Conservation (phyloP, 23 tunicate species). For the Phallusia fumigata region DNA sequence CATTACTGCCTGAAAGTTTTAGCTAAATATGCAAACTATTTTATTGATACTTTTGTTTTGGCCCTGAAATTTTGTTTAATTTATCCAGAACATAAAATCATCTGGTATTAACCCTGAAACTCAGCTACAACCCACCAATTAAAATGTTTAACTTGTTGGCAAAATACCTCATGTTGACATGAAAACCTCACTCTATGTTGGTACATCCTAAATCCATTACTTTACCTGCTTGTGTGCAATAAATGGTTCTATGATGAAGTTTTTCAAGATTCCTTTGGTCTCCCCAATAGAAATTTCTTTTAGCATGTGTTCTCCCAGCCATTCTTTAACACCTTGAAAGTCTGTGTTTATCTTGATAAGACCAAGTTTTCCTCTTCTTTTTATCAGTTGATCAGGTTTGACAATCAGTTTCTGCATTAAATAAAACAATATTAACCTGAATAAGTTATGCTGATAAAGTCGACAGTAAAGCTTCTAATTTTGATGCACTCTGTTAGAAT, state of each 20-base stretch:
- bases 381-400: constrained; percentile 97
- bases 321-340: constrained; percentile 56
- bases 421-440: neutral
- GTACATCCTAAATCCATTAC: too few species aligned
- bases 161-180: too few species aligned
- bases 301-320: constrained; percentile 58
- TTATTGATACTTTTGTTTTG: too few species aligned
- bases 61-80: too few species aligned
- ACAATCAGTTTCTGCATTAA: constrained; percentile 70
- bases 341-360: constrained; percentile 75
- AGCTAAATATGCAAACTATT: too few species aligned
- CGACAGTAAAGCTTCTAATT: too few species aligned
- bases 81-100: too few species aligned
- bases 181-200: too few species aligned
- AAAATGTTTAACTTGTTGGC: too few species aligned
- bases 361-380: constrained; percentile 97
- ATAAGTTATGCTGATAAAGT: neutral
- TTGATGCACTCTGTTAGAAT: too few species aligned
- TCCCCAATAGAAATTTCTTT: constrained; percentile 68
- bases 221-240: constrained; percentile 87
- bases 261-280: constrained; percentile 76
- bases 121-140: too few species aligned
- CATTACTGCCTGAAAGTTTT: neutral
- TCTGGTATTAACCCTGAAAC: too few species aligned
- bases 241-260: constrained; percentile 94